Evolutionary conservation across 2,113 vertebrate genomes (phyloP).

Genomic region (Neodon shergylaensis): DNA sequence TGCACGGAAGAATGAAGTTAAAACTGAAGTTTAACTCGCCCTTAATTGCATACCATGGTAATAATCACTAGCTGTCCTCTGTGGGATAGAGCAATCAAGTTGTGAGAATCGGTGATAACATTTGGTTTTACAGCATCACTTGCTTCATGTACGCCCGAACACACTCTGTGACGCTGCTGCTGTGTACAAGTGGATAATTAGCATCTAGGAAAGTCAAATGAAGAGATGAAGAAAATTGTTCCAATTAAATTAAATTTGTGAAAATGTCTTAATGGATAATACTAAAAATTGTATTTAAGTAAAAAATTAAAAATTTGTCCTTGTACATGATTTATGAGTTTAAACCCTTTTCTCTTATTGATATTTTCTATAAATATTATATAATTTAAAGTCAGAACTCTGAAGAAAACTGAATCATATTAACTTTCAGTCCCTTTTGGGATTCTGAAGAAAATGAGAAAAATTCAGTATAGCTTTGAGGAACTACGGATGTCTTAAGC

Average conservation of each 20-base stretch:
- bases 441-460: background rate
- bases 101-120: background rate
- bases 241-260: background rate
- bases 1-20: background rate
- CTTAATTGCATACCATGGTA: background rate
- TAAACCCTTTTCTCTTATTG: background rate
- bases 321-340: background rate
- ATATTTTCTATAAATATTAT: background rate
- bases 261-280: background rate
- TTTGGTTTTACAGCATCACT: slow-evolving; percentile 10
- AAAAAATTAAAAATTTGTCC: slow-evolving; percentile 14
- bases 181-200: slow-evolving; percentile 42
- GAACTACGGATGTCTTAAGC: background rate
- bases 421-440: background rate
- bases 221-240: background rate
- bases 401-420: background rate
- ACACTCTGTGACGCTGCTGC: background rate
- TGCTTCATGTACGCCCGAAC: background rate
- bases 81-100: background rate
- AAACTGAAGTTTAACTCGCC: slow-evolving; percentile 12
- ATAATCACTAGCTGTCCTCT: background rate
- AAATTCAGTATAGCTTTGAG: background rate
- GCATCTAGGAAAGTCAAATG: slow-evolving; percentile 18
- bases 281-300: background rate
- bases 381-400: background rate